Percentiles rank a stretch among this genome's conserved stretches.
Conservation (phyloP, 2,888 invertebrate species). For the Acronicta psi region DNA sequence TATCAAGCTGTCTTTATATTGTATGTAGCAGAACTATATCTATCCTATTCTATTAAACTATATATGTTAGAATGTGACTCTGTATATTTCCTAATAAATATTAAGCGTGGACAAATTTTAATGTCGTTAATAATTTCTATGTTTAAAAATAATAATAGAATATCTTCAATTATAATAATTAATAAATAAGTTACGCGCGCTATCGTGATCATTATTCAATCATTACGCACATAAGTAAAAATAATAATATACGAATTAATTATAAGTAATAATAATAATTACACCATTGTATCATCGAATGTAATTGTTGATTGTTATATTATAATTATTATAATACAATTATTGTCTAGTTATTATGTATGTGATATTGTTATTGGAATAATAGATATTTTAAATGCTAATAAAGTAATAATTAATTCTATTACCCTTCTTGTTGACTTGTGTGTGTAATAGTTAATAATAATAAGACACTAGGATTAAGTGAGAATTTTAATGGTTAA, state of each 20-base stretch:
- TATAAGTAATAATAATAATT: conserved; percentile 74
- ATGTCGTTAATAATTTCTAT: conserved; percentile 58
- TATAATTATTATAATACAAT: conserved; percentile 73
- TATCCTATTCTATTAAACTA: conserved; percentile 58
- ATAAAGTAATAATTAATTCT: conserved; percentile 73
- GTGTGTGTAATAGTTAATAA: conserved; percentile 77
- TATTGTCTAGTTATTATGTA: conserved; percentile 85
- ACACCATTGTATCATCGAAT: conserved; percentile 85
- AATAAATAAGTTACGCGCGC: conserved; percentile 51
- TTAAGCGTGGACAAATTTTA: conserved; percentile 60
- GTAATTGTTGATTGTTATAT: conserved; percentile 86
- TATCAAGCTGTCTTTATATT: conserved; percentile 68
- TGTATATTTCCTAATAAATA: conserved; percentile 60
- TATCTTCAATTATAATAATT: conserved; percentile 53
- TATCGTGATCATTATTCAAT: conserved; percentile 75
- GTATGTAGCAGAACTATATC: conserved; percentile 57
- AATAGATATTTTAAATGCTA: conserved; percentile 85
- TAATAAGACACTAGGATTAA: conserved; percentile 66
- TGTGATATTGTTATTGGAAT: conserved; percentile 88
- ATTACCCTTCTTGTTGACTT: conserved; percentile 86
- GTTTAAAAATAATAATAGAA: conserved; percentile 57
- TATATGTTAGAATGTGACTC: conserved; percentile 69
- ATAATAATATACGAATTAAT: conserved; percentile 79
- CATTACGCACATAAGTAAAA: conserved; percentile 79
- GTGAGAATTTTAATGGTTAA: conserved; percentile 54